Base-by-base conservation (phyloP, 35 echinoderm and acorn worm species). In the Amphiura filiformis region DNA sequence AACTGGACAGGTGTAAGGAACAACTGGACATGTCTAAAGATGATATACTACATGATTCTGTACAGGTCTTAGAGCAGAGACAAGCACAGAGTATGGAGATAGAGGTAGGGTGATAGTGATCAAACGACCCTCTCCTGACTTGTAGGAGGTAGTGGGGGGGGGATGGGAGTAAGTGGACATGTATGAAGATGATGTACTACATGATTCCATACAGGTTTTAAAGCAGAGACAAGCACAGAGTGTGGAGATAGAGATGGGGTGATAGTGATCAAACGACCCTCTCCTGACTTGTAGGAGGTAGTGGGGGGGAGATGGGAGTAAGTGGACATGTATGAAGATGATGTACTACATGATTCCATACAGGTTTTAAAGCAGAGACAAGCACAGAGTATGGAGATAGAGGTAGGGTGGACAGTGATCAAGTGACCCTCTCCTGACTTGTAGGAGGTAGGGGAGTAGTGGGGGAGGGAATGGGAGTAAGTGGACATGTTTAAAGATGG, bases 21-120 rank as follows among this genome's bases (percentile, higher is more conserved):
- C 92, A 97, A 79, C 76, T 97, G 22, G 91, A 97, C 78, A 65
- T 94, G 1, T 97, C 95, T 22, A 94, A 94, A 41, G 95, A 97
- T 28, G 95, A 97, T 83, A 89, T 97, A 0, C 38, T 97, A 35
- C 88, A 91, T 49, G 80, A 94, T 34, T 93, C 95, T 38, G 92
- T 94, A 34, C 86, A 97, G 32, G 89, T 81, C 5, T 37, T 97
- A 56, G 95, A 94, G 65, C 86, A 94, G 57, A 61, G 84, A 33
- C 95, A 97, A 36, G 81, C 80, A 34, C 92, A 97, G 64, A 90
- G 65, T 13, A n/a, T n/a, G n/a, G n/a, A n/a, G n/a, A n/a, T n/a
- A n/a, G n/a, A n/a, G n/a, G n/a, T n/a, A n/a, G n/a, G n/a, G n/a
- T n/a, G n/a, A n/a, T n/a, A n/a, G n/a, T n/a, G n/a, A n/a, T n/a